Percentiles rank a stretch among this genome's conserved stretches.
phyloP scores from a whole-genome alignment of 2,113 vertebrate genomes.

The Morone saxatilis region DNA sequence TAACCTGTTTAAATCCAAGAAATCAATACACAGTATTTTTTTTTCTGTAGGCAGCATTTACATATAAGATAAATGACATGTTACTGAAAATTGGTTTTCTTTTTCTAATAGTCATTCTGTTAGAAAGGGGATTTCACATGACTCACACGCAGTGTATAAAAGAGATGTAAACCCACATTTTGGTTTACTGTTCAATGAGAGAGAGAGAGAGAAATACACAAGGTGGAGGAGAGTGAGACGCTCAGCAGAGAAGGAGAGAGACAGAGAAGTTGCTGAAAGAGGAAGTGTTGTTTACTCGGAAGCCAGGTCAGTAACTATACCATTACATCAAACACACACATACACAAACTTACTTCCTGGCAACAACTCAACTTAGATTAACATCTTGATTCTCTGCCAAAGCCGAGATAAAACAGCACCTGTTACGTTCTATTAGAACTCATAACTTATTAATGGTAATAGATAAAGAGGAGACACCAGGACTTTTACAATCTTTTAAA shows the following conservation, averaged over 20 bases:
- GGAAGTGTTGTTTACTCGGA: conserved; percentile 58
- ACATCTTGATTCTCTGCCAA: conserved; percentile 17
- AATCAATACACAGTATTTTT: conserved; percentile 3
- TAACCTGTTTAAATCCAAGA: conserved; percentile 22
- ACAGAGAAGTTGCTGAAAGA: conserved; percentile 50
- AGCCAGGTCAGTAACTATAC: conserved; percentile 70
- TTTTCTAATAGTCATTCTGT: conserved; percentile 57
- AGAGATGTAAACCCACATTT: conserved; percentile 51
- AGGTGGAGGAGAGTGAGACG: conserved; percentile 24
- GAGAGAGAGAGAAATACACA: conserved; percentile 16
- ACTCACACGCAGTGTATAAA: conserved; percentile 77
- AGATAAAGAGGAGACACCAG: background rate
- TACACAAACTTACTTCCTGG: conserved; percentile 43
- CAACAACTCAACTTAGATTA: background rate
- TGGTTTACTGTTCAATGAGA: conserved; percentile 43
- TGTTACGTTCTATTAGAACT: conserved; percentile 58
- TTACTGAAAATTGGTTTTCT: conserved; percentile 42
- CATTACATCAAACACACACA: conserved; percentile 32
- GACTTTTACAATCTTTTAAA: background rate
- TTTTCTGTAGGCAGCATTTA: conserved; percentile 72
- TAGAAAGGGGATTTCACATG: conserved; percentile 74
- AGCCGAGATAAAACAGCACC: conserved; percentile 17
- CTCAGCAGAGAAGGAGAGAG: conserved; percentile 4
- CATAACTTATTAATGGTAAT: background rate
- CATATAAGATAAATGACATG: conserved; percentile 48